Evolutionary conservation across 92 coral and sea anemone genomes (phyloP), one percentile per base, ranked within the genome.

Genomic region (Parazoanthus darwini): DNA sequence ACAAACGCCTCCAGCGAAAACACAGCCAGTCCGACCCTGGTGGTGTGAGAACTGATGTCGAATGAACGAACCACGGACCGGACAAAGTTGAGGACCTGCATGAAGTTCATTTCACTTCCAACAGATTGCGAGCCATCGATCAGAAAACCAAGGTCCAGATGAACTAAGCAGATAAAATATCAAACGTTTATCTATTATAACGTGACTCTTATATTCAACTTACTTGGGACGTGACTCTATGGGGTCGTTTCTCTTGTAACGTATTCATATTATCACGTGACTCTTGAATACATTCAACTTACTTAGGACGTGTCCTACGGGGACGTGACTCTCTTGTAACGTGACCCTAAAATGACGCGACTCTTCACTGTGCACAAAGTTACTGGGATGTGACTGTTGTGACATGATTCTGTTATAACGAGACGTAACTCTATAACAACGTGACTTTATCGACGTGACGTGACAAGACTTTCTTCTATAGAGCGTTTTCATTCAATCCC

Each of bases 81-180:
- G 5, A 96, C 99, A 65, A 95, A 95, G 80, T 92, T 94, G 84
- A 96, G 90, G 37, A 96, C 90, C 85, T 93, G 95, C 74, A 93
- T 93, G 88, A 96, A 96, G 93, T 96, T 95, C 90, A 90, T 86
- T 23, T 93, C 98, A 72, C 85, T 89, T 3, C 94, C 92, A 4
- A 96, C 99, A 5, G 96, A 71, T 68, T 91, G 94, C 36, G 99
- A 96, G 8, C 99, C 99, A 80, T 96, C 99, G 77, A 96, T 90
- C 42, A 96, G 91, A 85, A 96, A 96, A 26, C 96, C 99, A 33
- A 96, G 92, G 68, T 96, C 99, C 81, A 96, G 81, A 20, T 86
- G 85, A 73, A 91, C 98, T 96, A 63, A 59, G 51, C n/a, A 87
- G 23, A 26, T 16, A 37, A 90, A 13, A 65, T 2, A 51, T 39